These are phyloP conservation scores for Phalacrocorax brasilianus DNA, from an alignment of 2,113 vertebrate species.

Conservation along the genomic window DNA sequence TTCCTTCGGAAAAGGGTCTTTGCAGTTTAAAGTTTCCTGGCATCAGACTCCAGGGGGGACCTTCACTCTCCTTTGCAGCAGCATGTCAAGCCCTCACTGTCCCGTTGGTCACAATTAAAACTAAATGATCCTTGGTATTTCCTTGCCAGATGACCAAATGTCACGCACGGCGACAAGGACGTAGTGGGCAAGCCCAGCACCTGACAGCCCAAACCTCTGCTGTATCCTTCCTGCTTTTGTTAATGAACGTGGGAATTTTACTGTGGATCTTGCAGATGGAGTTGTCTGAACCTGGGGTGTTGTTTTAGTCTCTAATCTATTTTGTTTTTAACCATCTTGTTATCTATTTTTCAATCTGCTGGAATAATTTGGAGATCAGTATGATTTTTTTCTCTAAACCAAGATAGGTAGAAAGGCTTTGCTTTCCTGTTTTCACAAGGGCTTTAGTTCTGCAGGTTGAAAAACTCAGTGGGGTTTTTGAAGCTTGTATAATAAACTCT, in stretches of 20 bases:
- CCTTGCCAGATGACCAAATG: not conserved
- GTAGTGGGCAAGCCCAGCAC: not conserved
- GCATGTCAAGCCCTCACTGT: not conserved
- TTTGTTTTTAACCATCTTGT: not conserved
- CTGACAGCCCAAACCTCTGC: not conserved
- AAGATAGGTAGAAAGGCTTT: not conserved
- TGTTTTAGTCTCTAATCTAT: not conserved
- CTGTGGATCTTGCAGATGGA: not conserved
- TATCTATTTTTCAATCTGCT: not conserved
- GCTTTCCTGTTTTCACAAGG: not conserved
- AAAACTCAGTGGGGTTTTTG: not conserved
- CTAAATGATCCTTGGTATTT: not conserved
- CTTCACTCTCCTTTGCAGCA: not conserved
- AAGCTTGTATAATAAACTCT: not conserved
- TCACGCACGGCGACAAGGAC: not conserved
- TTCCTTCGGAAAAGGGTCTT: not conserved
- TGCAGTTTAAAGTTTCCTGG: slow-evolving; percentile 1
- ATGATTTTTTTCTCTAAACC: not conserved
- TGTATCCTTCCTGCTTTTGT: not conserved
- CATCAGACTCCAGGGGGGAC: not conserved
- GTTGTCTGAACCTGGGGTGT: not conserved
- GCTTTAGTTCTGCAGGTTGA: not conserved
- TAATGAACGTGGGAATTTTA: not conserved
- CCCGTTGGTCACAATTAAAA: not conserved
- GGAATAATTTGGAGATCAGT: not conserved